Evolutionary conservation across 2,797 vertebrate genomes (phyloP).

Genomic region (Galago senegalensis): DNA sequence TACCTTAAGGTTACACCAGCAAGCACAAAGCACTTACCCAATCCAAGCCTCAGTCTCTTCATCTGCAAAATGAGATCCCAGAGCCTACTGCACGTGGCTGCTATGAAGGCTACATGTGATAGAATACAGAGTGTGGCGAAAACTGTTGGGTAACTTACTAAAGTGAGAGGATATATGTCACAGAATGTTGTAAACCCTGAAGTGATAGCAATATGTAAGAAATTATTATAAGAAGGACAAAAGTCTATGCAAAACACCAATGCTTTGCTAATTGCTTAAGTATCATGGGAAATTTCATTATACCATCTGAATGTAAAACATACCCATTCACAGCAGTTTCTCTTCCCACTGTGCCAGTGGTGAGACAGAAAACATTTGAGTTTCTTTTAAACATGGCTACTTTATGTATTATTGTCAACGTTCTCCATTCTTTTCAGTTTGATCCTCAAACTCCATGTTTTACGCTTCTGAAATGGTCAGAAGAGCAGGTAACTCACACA

Average conservation of each 20-base stretch:
- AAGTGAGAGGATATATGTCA: constrained; percentile 45
- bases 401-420: constrained; percentile 68
- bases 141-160: constrained; percentile 59
- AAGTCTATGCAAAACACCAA: constrained; percentile 58
- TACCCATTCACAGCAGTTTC: constrained; percentile 58
- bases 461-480: constrained; percentile 59
- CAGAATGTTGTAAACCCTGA: not conserved
- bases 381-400: constrained; percentile 75
- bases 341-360: constrained; percentile 52
- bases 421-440: constrained; percentile 67
- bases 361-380: constrained; percentile 37
- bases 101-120: not conserved
- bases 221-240: constrained; percentile 66
- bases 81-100: not conserved
- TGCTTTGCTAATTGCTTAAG: constrained; percentile 70
- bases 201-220: constrained; percentile 65
- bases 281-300: constrained; percentile 70
- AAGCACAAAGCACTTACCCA: not conserved
- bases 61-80: not conserved
- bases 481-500: constrained; percentile 44
- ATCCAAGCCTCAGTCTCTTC: not conserved
- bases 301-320: constrained; percentile 69
- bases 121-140: not conserved
- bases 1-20: not conserved
- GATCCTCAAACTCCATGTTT: constrained; percentile 33